Evolutionary conservation across 2,888 invertebrate species (phyloP).

Genomic region (Hypena proboscidalis): DNA sequence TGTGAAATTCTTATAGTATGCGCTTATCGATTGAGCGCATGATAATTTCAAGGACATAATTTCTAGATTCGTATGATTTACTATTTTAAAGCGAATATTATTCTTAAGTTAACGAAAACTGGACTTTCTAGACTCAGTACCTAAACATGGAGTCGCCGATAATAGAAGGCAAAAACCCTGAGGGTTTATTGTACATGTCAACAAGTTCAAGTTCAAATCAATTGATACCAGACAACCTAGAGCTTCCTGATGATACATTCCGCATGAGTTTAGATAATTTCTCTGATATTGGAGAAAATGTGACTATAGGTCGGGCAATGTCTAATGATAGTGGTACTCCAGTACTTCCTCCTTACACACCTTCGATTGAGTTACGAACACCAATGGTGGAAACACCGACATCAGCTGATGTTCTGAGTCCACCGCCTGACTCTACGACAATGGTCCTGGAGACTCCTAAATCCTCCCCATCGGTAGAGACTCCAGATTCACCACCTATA

Average conservation of each 20-base stretch:
- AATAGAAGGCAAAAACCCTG: slow-evolving; percentile 48
- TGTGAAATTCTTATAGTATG: slow-evolving; percentile 72
- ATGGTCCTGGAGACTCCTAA: no score
- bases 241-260: slow-evolving; percentile 73
- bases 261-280: slow-evolving; percentile 72
- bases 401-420: slow-evolving; percentile 43
- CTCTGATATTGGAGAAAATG: slow-evolving; percentile 73
- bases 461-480: no score
- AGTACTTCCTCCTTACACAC: slow-evolving; percentile 39
- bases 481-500: slow-evolving; percentile 52
- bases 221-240: slow-evolving; percentile 65
- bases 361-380: slow-evolving; percentile 40
- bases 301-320: slow-evolving; percentile 62
- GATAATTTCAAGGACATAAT: slow-evolving; percentile 76
- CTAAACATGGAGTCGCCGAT: slow-evolving; percentile 62
- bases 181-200: slow-evolving; percentile 47
- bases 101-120: slow-evolving; percentile 24
- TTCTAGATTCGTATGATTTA: slow-evolving; percentile 48
- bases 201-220: slow-evolving; percentile 62
- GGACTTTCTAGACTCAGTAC: slow-evolving; percentile 4
- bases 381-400: no score
- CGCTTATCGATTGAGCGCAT: slow-evolving; percentile 80
- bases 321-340: slow-evolving; percentile 54
- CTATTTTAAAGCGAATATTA: slow-evolving; percentile 25
- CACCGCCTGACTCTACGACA: slow-evolving; percentile 25